These are phyloP conservation scores for Timandra comae DNA, from an alignment of 2,888 invertebrate genomes.

Conservation along the genomic window DNA sequence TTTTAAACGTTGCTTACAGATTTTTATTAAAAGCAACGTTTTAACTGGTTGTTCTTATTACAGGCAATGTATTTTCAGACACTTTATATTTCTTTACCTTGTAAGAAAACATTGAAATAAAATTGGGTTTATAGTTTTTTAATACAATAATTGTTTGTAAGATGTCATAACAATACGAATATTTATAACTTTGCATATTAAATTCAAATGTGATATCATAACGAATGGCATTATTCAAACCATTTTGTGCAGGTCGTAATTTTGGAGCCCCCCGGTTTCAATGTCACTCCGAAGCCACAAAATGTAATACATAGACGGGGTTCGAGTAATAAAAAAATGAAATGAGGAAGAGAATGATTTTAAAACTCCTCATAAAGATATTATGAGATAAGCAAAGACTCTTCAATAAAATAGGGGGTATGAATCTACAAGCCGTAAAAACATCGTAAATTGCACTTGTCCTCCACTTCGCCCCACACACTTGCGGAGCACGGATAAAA, in stretches of 20 bases:
- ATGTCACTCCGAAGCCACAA: slow-evolving; percentile 23
- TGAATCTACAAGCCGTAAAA: slow-evolving; percentile 47
- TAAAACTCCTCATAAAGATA: slow-evolving; percentile 44
- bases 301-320: slow-evolving; percentile 29
- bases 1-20: slow-evolving; percentile 20
- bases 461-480: slow-evolving; percentile 8
- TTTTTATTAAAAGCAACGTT: slow-evolving; percentile 18
- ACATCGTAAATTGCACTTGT: slow-evolving; percentile 39
- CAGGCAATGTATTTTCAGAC: slow-evolving; percentile 2
- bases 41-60: slow-evolving; percentile 11
- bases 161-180: too few species aligned
- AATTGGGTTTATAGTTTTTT: too few species aligned
- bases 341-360: slow-evolving; percentile 44
- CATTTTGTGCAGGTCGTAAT: too few species aligned
- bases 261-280: slow-evolving; percentile 21
- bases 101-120: too few species aligned
- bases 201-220: too few species aligned
- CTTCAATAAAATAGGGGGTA: slow-evolving; percentile 38
- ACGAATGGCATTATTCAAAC: too few species aligned
- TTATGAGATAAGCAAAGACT: slow-evolving; percentile 42
- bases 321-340: slow-evolving; percentile 40
- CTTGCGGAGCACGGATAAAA: slow-evolving; percentile 13
- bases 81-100: too few species aligned
- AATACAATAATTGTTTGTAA: too few species aligned
- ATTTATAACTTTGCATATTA: too few species aligned